phyloP scores from a whole-genome alignment of 2,113 vertebrate genomes.

The Phyllostomus hastatus region DNA sequence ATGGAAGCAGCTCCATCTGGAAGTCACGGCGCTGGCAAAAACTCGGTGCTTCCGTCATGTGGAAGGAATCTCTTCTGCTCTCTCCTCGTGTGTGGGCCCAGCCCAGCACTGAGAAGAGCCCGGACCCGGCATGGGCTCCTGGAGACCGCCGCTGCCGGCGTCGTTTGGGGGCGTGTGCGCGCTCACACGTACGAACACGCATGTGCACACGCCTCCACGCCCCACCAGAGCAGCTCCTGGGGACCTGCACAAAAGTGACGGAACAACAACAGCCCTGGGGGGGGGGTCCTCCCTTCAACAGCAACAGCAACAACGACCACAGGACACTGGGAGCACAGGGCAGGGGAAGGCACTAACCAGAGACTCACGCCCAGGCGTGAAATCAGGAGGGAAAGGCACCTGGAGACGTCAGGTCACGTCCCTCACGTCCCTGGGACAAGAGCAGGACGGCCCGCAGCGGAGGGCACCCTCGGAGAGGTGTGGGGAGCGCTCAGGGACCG shows the following conservation, averaged over 20 bases:
- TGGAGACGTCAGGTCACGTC: accelerated
- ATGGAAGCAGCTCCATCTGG: background rate
- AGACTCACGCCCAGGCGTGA: background rate
- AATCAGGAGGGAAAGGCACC: accelerated
- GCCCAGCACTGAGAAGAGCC: background rate
- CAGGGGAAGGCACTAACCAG: background rate
- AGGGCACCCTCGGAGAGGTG: background rate
- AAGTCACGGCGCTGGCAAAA: background rate
- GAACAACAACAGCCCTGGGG: background rate
- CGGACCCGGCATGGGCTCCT: background rate
- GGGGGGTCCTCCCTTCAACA: background rate
- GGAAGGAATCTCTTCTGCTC: background rate
- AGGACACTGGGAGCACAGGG: background rate
- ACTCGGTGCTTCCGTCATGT: accelerated
- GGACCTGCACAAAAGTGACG: background rate
- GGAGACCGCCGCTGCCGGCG: accelerated
- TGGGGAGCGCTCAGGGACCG: accelerated
- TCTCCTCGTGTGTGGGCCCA: accelerated
- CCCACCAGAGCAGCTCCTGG: background rate
- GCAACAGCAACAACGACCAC: background rate
- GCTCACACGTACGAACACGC: no score
- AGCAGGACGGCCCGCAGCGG: background rate
- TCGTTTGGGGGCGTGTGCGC: accelerated
- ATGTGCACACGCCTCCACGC: background rate
- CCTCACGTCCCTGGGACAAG: background rate